phyloP scores from a whole-genome alignment of 2,113 vertebrate genomes.

The Laterallus jamaicensis region DNA sequence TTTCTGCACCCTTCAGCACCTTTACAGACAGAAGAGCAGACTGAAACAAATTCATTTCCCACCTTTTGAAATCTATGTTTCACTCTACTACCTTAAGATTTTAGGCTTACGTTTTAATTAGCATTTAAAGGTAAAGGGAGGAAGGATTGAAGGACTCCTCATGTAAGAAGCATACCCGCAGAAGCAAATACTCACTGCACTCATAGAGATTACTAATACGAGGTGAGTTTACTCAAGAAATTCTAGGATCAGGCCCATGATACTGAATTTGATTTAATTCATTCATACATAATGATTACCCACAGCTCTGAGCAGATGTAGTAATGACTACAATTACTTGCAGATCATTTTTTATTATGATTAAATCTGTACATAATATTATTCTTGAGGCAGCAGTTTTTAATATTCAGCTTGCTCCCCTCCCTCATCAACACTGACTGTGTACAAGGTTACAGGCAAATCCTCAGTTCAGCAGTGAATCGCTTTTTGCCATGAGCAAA shows the following conservation, averaged over 20 bases:
- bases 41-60: not conserved
- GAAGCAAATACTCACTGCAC: not conserved
- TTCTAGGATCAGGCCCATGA: conserved; percentile 40
- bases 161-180: not conserved
- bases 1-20: not conserved
- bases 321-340: conserved; percentile 71
- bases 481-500: not conserved
- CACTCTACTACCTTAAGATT: not conserved
- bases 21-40: not conserved
- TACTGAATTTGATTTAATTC: conserved; percentile 60
- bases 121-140: not conserved
- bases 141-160: not conserved
- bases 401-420: conserved; percentile 47
- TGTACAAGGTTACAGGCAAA: conserved; percentile 7
- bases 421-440: conserved; percentile 19
- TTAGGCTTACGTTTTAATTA: not conserved
- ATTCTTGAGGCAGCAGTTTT: conserved; percentile 61
- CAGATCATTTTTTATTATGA: conserved; percentile 69
- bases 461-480: not conserved
- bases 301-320: conserved; percentile 65
- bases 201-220: not conserved
- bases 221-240: conserved; percentile 19
- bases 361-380: conserved; percentile 63
- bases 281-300: conserved; percentile 66
- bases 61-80: not conserved